Evolutionary conservation across 1,140 invertebrate genomes (phyloP).

Genomic region (Apolygus lucorum): DNA sequence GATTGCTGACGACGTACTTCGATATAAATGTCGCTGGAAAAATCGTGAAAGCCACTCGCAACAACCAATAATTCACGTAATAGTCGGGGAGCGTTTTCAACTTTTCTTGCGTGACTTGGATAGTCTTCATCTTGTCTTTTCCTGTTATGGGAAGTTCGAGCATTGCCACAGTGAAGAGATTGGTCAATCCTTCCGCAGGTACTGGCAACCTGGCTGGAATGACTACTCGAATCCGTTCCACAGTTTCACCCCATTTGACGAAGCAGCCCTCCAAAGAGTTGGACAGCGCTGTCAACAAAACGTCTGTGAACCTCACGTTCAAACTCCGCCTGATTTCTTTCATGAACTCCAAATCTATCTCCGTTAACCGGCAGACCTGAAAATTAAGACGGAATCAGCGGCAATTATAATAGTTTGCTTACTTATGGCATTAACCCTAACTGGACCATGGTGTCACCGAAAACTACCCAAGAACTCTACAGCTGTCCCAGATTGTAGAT

Average conservation of each 20-base stretch:
- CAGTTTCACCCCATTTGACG: not conserved
- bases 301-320: not conserved
- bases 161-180: not conserved
- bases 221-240: not conserved
- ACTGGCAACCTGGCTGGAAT: not conserved
- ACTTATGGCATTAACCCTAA: too few species aligned
- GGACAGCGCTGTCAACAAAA: not conserved
- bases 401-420: too few species aligned
- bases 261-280: slow-evolving; percentile 8
- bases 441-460: too few species aligned
- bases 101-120: not conserved
- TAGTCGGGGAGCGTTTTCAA: not conserved
- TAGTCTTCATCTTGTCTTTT: not conserved
- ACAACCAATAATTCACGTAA: slow-evolving; percentile 2
- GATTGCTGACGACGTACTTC: not conserved
- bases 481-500: too few species aligned
- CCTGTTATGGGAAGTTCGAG: not conserved
- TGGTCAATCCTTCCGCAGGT: not conserved
- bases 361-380: not conserved
- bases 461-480: too few species aligned
- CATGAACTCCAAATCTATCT: not conserved
- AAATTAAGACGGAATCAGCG: too few species aligned
- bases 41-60: not conserved
- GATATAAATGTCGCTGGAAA: not conserved
- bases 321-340: not conserved